phyloP scores from a whole-genome alignment of 2,113 vertebrate genomes.

The Chlorocebus sabaeus region DNA sequence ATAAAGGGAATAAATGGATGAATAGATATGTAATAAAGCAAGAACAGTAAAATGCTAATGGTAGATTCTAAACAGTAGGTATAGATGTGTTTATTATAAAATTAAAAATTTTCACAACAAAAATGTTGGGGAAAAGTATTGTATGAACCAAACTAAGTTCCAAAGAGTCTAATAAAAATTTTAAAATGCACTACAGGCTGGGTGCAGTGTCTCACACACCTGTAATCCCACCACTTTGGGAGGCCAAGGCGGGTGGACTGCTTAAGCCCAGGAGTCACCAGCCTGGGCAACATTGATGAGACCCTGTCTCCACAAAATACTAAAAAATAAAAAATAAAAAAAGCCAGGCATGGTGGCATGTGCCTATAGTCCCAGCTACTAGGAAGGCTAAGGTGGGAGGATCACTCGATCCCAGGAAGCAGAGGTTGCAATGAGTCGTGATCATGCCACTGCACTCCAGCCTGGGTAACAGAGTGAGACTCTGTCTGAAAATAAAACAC shows the following conservation, averaged over 20 bases:
- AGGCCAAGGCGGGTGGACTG: neutral
- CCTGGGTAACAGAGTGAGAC: neutral
- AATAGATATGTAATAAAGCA: neutral
- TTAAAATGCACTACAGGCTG: neutral
- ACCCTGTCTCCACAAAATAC: neutral
- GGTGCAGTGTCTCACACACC: neutral
- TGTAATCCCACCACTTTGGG: neutral
- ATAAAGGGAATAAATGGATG: neutral
- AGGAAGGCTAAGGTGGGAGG: neutral
- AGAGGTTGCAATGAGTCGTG: neutral
- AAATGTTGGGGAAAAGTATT: neutral
- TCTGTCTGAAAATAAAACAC: neutral
- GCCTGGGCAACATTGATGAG: neutral
- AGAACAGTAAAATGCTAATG: neutral
- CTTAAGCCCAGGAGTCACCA: neutral
- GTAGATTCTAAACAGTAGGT: neutral
- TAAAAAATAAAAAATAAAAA: neutral
- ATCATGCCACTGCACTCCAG: neutral
- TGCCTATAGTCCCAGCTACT: neutral
- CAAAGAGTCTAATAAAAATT: neutral
- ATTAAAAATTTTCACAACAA: conserved; percentile 4
- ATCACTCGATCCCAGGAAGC: neutral
- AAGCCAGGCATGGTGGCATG: neutral
- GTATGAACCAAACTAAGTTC: conserved; percentile 25
- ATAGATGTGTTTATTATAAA: neutral